Evolutionary conservation across 2,797 vertebrate species (phyloP).

Genomic region (Esox lucius): DNA sequence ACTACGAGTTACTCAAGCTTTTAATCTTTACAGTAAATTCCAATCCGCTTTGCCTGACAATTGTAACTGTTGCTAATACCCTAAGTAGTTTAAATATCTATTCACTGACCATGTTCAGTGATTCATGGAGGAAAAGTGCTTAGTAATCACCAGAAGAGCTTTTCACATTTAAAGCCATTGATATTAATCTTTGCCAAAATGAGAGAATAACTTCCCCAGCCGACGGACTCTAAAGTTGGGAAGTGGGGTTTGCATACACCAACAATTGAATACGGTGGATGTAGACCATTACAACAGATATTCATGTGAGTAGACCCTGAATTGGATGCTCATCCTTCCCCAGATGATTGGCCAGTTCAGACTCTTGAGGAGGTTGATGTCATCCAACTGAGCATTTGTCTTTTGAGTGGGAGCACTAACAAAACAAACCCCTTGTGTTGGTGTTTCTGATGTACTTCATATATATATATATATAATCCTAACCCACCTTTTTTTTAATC

Average conservation of each 20-base stretch:
- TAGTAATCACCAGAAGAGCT: slow-evolving; percentile 51
- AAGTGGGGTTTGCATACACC: neutral
- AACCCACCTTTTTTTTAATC: too few relatives aligned
- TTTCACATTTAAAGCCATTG: slow-evolving; percentile 45
- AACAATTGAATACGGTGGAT: too few relatives aligned
- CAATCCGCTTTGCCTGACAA: slow-evolving; percentile 62
- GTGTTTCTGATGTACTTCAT: too few relatives aligned
- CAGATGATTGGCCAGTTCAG: too few relatives aligned
- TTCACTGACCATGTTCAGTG: slow-evolving; percentile 61
- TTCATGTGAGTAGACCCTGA: too few relatives aligned
- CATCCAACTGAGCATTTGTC: too few relatives aligned
- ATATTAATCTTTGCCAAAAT: slow-evolving; percentile 52
- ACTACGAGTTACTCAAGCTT: slow-evolving; percentile 32
- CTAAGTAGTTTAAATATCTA: slow-evolving; percentile 64
- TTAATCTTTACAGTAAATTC: slow-evolving; percentile 55
- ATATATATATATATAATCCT: too few relatives aligned
- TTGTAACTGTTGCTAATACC: slow-evolving; percentile 61
- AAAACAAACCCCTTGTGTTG: too few relatives aligned
- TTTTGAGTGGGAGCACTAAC: too few relatives aligned
- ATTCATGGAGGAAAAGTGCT: slow-evolving; percentile 51
- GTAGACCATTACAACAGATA: too few relatives aligned
- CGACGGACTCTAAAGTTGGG: neutral
- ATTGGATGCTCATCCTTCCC: too few relatives aligned
- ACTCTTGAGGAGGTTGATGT: too few relatives aligned
- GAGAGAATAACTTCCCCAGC: slow-evolving; percentile 30